Base-by-base conservation (phyloP, 2,888 invertebrate genomes). In the Pediacus dermestoides region DNA sequence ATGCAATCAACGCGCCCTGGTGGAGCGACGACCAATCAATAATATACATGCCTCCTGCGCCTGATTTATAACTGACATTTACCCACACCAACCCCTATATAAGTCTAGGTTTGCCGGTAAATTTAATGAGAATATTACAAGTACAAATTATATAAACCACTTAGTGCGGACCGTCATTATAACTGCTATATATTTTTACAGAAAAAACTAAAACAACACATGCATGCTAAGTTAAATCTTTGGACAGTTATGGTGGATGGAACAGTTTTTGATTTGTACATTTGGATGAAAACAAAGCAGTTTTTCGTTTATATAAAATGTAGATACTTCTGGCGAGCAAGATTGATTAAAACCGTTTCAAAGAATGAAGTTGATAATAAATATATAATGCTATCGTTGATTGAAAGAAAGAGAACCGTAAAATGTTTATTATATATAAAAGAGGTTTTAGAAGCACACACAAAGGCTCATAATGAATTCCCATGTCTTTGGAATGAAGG, bases 401-500 rank as follows among this genome's bases (percentile, higher is more conserved):
- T 23, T 23, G 23, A 23, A 23, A 23, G 23, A 23, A 23, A 4
- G 23, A 23, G 9, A 7, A 23, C 4, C 4, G 23, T 23, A 23
- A 23, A 23, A 23, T 6, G 18, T 18, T 18, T 23, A 4, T 23
- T 23, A 10, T 3, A 10, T 23, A 6, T 3, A 23, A 23, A 10
- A 4, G 4, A 23, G 18, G 8, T 6, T 18, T 18, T 18, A 10
- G n/a, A 23, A n/a, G 10, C n/a, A 23, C 9, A 23, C 8, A n/a
- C 23, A 28, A n/a, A n/a, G n/a, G n/a, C n/a, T n/a, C n/a, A 7
- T 28, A 28, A 28, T 28, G 14, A 28, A 28, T 13, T 28, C 28
- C 14, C 28, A 13, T 28, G 23, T 10, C 30, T 32, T 38, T 26
- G 23, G 21, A 37, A 41, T 37, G 13, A 41, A 37, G 27, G 37